phyloP scores from a whole-genome alignment of 2,797 vertebrate species.

The Schizothorax lantsangensis region DNA sequence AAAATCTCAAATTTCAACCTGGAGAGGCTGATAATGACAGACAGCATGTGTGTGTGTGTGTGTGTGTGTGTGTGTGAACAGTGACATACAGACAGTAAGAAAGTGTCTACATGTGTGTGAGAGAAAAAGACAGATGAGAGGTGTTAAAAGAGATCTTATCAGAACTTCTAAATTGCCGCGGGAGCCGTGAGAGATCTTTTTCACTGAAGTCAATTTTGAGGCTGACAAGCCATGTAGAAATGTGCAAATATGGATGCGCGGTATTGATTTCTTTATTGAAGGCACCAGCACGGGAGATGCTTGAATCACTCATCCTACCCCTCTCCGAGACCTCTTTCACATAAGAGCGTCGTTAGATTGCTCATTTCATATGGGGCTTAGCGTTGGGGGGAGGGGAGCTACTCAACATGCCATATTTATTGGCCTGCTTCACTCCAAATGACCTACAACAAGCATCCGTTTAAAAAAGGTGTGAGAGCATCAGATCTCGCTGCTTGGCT shows the following conservation, averaged over 20 bases:
- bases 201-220: conserved; percentile 67
- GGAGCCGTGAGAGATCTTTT: conserved; percentile 66
- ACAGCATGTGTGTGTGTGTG: not conserved
- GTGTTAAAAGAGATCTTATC: conserved; percentile 67
- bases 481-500: not conserved
- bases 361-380: conserved; percentile 58
- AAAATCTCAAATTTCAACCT: not conserved
- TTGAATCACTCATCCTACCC: conserved; percentile 64
- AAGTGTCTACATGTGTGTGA: conserved; percentile 2
- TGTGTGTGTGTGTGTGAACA: not conserved
- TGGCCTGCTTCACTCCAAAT: conserved; percentile 58
- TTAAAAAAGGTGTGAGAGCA: conserved; percentile 46
- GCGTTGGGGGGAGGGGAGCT: conserved; percentile 48
- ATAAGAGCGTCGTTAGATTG: conserved; percentile 58
- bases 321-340: conserved; percentile 56
- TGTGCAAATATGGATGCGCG: conserved; percentile 67
- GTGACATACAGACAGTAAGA: not conserved
- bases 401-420: conserved; percentile 62
- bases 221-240: conserved; percentile 68
- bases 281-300: conserved; percentile 58
- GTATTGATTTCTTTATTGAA: conserved; percentile 72
- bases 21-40: not conserved
- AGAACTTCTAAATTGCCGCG: conserved; percentile 62
- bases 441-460: conserved; percentile 56
- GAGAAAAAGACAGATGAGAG: conserved; percentile 52